phyloP scores from a whole-genome alignment of 2,888 invertebrate species.

The Polietes domitor region DNA sequence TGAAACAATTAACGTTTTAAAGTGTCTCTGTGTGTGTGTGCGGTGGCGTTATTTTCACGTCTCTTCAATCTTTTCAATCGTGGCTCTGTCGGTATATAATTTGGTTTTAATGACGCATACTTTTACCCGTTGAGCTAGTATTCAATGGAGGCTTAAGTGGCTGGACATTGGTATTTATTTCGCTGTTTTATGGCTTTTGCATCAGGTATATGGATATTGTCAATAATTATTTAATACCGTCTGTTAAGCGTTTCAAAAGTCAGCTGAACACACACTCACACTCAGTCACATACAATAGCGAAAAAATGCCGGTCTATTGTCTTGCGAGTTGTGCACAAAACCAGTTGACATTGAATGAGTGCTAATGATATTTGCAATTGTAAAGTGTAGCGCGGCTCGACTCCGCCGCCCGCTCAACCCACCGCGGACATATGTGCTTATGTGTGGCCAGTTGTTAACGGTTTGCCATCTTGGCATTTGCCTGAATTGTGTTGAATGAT shows the following conservation, averaged over 20 bases:
- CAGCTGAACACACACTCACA: background rate
- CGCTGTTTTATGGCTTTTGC: background rate
- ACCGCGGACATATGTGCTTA: too few species aligned
- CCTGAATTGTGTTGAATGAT: conserved; percentile 30
- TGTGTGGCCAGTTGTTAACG: conserved; percentile 42
- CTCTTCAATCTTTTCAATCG: background rate
- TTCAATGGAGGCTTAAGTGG: background rate
- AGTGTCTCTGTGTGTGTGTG: background rate
- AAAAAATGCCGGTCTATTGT: conserved; percentile 25
- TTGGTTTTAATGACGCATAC: conserved; percentile 6
- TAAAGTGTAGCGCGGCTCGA: conserved; percentile 30
- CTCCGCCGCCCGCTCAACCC: background rate
- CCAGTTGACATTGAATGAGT: conserved; percentile 65
- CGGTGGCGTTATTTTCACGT: background rate
- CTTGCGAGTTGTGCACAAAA: conserved; percentile 24
- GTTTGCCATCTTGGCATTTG: conserved; percentile 62
- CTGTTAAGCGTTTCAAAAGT: conserved; percentile 22
- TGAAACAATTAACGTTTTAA: conserved; percentile 49
- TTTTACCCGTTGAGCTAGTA: conserved; percentile 7
- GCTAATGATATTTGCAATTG: conserved; percentile 49
- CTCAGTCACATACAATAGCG: too few species aligned
- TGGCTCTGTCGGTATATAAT: background rate
- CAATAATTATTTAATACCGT: conserved; percentile 29
- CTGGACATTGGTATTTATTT: background rate
- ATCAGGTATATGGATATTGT: conserved; percentile 5